Evolutionary conservation across 2,888 invertebrate genomes (phyloP).

Genomic region (Apeira syringaria): DNA sequence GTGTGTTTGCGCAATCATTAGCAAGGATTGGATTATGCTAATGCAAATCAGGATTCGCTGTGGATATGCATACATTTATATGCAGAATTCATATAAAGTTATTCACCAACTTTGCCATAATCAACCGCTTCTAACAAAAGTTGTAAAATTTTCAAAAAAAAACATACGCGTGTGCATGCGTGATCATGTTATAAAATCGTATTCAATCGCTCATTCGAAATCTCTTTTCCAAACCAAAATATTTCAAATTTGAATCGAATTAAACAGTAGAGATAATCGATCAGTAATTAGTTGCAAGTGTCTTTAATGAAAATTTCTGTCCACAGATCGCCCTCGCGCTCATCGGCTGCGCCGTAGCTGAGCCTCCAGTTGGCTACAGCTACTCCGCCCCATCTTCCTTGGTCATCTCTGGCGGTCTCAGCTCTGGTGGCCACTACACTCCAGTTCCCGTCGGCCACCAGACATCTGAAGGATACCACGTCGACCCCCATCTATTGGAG

Average conservation of each 20-base stretch:
- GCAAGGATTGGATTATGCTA: constrained; percentile 4
- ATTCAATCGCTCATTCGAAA: too few species aligned
- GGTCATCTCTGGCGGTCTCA: constrained; percentile 85
- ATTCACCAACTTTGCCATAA: neutral
- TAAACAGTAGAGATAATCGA: too few species aligned
- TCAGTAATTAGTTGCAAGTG: too few species aligned
- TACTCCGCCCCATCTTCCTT: constrained; percentile 74
- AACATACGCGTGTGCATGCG: too few species aligned
- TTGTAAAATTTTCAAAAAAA: too few species aligned
- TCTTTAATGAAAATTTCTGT: constrained; percentile 4
- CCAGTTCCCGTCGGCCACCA: constrained; percentile 91
- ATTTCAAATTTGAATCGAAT: too few species aligned
- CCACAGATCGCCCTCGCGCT: constrained; percentile 87
- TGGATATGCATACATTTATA: constrained; percentile 1
- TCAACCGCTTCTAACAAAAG: too few species aligned
- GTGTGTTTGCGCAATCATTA: constrained; percentile 9
- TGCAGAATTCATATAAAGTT: too few species aligned
- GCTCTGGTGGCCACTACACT: constrained; percentile 89
- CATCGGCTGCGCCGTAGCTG: constrained; percentile 89
- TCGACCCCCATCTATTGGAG: constrained; percentile 91
- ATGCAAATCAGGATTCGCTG: constrained; percentile 19
- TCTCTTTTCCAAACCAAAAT: too few species aligned
- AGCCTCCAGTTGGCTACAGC: constrained; percentile 90
- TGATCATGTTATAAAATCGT: too few species aligned
- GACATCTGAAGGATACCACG: constrained; percentile 91